Evolutionary conservation across 2,888 invertebrate genomes (phyloP), one percentile per base, ranked within the genome.

Genomic region (Sarcophaga carnaria): DNA sequence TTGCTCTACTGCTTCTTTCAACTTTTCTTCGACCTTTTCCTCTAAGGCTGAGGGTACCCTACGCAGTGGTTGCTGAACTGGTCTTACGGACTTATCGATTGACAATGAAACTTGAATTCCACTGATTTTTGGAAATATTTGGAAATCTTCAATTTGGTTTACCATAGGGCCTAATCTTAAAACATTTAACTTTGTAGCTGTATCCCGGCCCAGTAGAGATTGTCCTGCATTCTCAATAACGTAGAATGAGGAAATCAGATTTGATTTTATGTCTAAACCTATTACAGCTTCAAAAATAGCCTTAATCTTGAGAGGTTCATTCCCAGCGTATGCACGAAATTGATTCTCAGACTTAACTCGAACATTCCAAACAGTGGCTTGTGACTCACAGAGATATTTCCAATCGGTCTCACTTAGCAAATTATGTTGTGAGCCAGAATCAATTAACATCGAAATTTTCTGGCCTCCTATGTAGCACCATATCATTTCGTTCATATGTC

Each of bases 11-110:
- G 75, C 25, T 25, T 83, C 78, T 49, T 20, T 66, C 25, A 20
- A 86, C 83, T 69, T 88, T 79, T 49, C 85, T 20, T 85, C 75
- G 2, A 88, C 88, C 27, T 74, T 79, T 12, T 75, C 83, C 63
- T 89, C 88, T 6, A 92, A 66, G 6, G 91, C 89, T 60, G 90
- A 88, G n/a, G 92, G 91, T 45, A 91, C 80, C 69, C 91, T 69
- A 20, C 49, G 49, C 49, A 49, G 5, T 49, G 69, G 22, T 20
- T 49, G 69, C 47, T 49, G 69, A 17, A 67, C 67, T 14, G 66
- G 66, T 14, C 25, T 67, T 8, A 67, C 67, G 8, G 67, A 45
- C n/a, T 69, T 69, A 45, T 49, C 69, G 49, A 69, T 69, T 69
- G 49, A 45, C 22, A 69, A n/a, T 17, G 80, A 22, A 22, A 22